Conservation (phyloP, 2,888 invertebrate genomes). For the Cyclophora albipunctata region DNA sequence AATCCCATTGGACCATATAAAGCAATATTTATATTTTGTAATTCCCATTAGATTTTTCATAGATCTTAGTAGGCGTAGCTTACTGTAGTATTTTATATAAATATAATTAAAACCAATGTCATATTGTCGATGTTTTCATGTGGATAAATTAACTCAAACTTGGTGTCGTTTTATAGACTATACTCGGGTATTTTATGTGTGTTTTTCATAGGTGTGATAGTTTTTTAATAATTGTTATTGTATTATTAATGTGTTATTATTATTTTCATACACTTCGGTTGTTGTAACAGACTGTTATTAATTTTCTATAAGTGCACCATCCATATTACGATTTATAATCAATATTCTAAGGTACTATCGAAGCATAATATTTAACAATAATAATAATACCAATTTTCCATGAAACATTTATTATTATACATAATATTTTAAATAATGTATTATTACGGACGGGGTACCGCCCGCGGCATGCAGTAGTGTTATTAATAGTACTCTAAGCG, state of each 20-base stretch:
- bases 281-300: too few species aligned
- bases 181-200: not conserved
- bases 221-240: not conserved
- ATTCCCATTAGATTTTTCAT: conserved; percentile 53
- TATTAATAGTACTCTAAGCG: too few species aligned
- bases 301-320: too few species aligned
- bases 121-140: conserved; percentile 37
- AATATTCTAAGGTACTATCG: too few species aligned
- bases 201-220: not conserved
- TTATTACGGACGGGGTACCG: too few species aligned
- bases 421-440: too few species aligned
- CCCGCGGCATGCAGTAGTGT: too few species aligned
- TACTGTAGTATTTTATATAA: conserved; percentile 61
- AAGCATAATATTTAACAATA: too few species aligned
- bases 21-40: conserved; percentile 68
- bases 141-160: conserved; percentile 13
- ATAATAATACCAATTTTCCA: too few species aligned
- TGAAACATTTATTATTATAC: too few species aligned
- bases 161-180: conserved; percentile 2
- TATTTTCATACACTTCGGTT: not conserved
- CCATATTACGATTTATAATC: too few species aligned
- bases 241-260: conserved; percentile 1
- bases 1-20: conserved; percentile 69
- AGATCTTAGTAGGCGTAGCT: conserved; percentile 60
- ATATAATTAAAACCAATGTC: conserved; percentile 15